A percentile compares a stretch with the other conserved stretches of the same genome.
Conservation (phyloP, 2,797 vertebrate genomes). For the Acanthopagrus latus region DNA sequence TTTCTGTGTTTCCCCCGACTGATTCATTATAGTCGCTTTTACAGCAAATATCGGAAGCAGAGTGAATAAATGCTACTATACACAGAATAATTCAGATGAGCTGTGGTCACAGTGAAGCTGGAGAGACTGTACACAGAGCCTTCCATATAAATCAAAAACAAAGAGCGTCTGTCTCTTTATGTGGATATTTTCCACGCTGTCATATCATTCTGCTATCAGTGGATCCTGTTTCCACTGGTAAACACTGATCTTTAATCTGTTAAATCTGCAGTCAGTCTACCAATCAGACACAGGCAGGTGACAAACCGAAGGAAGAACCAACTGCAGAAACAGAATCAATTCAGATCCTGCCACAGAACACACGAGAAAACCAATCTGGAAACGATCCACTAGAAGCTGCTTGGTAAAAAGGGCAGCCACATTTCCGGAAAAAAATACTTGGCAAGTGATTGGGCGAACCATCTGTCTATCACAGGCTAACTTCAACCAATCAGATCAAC, state of each 20-base stretch:
- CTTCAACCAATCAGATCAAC: too few species aligned
- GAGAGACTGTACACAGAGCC: not conserved
- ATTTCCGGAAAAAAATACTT: too few species aligned
- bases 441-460: too few species aligned
- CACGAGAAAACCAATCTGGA: not conserved
- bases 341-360: not conserved
- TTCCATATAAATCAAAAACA: slow-evolving; percentile 1
- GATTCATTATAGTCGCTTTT: slow-evolving; percentile 10
- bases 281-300: not conserved
- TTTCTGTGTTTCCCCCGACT: not conserved
- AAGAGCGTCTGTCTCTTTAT: not conserved
- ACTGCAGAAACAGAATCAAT: not conserved
- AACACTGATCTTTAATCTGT: slow-evolving; percentile 10
- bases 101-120: not conserved
- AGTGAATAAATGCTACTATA: not conserved
- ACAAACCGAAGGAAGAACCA: not conserved
- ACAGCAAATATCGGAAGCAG: not conserved
- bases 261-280: slow-evolving; percentile 2
- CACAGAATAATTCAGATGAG: not conserved
- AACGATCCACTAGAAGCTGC: too few species aligned
- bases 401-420: too few species aligned
- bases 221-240: slow-evolving; percentile 7
- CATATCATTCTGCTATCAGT: not conserved
- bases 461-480: too few species aligned
- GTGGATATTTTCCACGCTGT: not conserved